These are phyloP conservation scores for Rhabdomys pumilio DNA, from an alignment of 2,797 vertebrate genomes.

Conservation along the genomic window DNA sequence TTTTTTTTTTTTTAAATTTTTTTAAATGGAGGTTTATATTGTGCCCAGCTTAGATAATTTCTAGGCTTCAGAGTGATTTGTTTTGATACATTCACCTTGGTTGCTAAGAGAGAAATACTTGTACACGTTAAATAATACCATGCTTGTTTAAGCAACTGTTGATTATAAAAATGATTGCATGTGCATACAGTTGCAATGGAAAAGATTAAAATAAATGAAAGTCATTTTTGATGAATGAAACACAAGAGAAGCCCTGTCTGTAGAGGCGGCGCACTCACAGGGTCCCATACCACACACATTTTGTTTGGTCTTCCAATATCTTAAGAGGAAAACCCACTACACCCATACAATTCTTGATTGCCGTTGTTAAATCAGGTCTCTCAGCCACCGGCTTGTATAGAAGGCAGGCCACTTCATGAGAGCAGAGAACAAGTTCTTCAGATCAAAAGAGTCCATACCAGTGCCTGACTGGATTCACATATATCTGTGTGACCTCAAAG, in stretches of 20 bases:
- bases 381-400: not conserved
- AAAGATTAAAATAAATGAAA: slow-evolving; percentile 21
- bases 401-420: not conserved
- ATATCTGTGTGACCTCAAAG: not conserved
- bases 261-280: not conserved
- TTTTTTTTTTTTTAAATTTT: not conserved
- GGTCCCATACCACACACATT: not conserved
- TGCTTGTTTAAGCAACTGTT: slow-evolving; percentile 22
- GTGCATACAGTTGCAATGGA: not conserved
- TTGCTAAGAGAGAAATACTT: slow-evolving; percentile 45
- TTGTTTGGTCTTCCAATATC: slow-evolving; percentile 27
- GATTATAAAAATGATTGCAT: not conserved
- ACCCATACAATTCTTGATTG: not conserved
- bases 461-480: not conserved
- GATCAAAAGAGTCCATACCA: not conserved
- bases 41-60: slow-evolving; percentile 45
- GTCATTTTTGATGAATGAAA: not conserved
- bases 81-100: slow-evolving; percentile 44
- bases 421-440: not conserved
- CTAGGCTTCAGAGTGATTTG: slow-evolving; percentile 38
- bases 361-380: slow-evolving; percentile 50
- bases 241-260: not conserved
- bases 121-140: not conserved
- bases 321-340: not conserved
- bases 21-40: not conserved